Evolutionary conservation across 2,888 invertebrate genomes (phyloP), one percentile per base, ranked within the genome.

Genomic region (Lucinisca nassula): DNA sequence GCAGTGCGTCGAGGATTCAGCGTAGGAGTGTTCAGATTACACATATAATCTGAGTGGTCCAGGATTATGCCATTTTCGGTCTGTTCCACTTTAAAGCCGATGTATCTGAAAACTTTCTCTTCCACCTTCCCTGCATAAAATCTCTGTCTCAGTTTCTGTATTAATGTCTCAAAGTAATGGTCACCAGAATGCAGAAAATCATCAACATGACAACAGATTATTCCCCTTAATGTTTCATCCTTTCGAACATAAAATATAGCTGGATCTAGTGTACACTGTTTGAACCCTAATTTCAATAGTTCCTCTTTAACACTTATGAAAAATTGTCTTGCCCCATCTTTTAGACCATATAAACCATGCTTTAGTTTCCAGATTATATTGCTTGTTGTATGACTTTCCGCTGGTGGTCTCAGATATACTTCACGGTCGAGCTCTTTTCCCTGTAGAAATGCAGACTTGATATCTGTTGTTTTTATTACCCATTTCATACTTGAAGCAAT

Each of bases 391-490:
- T 24, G 24, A 58, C 67, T 35, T 67, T 32, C 67, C 17, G 12
- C 35, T 14, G 67, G 67, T 32, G 67, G 67, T 35, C 35, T 67
- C 21, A 67, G 3, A 21, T 67, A 67, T 67, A 67, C n/a, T 17
- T 67, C 67, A 14, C 67, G 12, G 35, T 67, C 67, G 17, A 67
- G 67, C n/a, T 32, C 14, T 17, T 67, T 67, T 8, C 35, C 67
- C 35, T 67, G 67, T 67, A 67, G n/a, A 67, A 67, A 67, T 14
- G 67, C 67, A 70, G 87, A 67, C 89, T 91, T 45, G 86, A 88
- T 79, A 86, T 89, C 21, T 85, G 90, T 24, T 6, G 86, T 85
- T 83, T 91, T 88, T 27, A 85, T 38, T 37, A 14, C 80, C 91
- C 90, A 90, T 21, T 83, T 32, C 58, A 82, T 75, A 17, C 67